Base-by-base conservation (phyloP, 2,113 vertebrate species). In the Nibea coibor region DNA sequence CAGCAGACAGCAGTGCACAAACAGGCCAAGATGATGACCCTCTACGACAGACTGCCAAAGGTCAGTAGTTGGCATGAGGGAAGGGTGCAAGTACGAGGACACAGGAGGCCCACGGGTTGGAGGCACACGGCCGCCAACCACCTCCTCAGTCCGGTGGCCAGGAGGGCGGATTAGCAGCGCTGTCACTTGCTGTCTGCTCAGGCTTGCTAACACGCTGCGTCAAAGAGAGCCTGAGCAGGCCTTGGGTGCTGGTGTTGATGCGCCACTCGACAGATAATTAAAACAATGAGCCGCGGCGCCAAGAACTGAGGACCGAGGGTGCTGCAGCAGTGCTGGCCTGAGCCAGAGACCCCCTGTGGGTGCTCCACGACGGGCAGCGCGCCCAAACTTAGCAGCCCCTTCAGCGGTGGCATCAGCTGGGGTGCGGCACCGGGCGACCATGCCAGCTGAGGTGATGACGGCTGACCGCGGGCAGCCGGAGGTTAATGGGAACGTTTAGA, bases 401-500 rank as follows among this genome's bases (percentile, higher is more conserved):
- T 75, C 57, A 75, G 92, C 87, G 20, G 39, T 71, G 71, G 85
- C 87, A 80, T 87, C 90, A 91, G 88, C 87, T 85, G 93, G 26
- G 78, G 84, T 14, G 72, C 71, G 48, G 87, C 26, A 43, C 7
- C 24, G 51, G 80, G 80, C 5, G 28, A 47, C n/a, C n/a, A 0
- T 0, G 92, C 91, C 88, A 87, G 81, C 84, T 43, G 91, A 93
- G 91, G 92, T 93, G 94, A 85, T 88, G 89, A 90, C 50, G 87
- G 87, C 75, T 70, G 84, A 80, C 89, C 75, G 81, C 81, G 10
- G 86, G 88, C 85, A 26, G 75, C 73, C 69, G 70, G 86, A 64
- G 88, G 91, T 93, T 94, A 94, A 94, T 93, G 89, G 90, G 86
- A 92, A 59, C 93, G 86, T 92, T 94, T 94, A 94, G 88, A 88